phyloP scores from a whole-genome alignment of 2,888 invertebrate species.

The Griposia aprilina region DNA sequence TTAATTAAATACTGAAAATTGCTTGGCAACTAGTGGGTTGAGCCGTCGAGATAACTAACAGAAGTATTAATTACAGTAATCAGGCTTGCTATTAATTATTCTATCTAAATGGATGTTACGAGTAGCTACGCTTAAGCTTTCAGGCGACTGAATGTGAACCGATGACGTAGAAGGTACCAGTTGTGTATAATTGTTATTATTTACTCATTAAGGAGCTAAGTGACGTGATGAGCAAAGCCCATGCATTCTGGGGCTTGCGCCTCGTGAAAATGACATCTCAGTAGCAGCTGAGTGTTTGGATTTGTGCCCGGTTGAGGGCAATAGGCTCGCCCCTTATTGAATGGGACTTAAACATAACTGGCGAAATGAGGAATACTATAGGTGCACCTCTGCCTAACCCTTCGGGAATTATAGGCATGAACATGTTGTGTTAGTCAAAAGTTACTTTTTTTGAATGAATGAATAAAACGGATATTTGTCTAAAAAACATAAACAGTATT shows the following conservation, averaged over 20 bases:
- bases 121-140: slow-evolving; percentile 5
- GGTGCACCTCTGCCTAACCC: too few relatives aligned
- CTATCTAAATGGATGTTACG: slow-evolving; percentile 9
- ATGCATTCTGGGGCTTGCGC: background rate
- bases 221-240: background rate
- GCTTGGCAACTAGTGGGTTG: slow-evolving; percentile 41
- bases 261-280: background rate
- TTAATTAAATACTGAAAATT: slow-evolving; percentile 63
- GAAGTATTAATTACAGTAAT: slow-evolving; percentile 55
- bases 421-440: too few relatives aligned
- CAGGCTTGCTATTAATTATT: slow-evolving; percentile 35
- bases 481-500: background rate
- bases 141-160: background rate
- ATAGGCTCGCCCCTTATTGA: too few relatives aligned
- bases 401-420: too few relatives aligned
- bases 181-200: too few relatives aligned
- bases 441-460: too few relatives aligned
- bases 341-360: too few relatives aligned
- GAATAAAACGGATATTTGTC: background rate
- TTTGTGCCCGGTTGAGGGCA: too few relatives aligned
- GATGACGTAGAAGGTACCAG: background rate
- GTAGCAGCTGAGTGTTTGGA: too few relatives aligned
- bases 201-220: too few relatives aligned
- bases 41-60: slow-evolving; percentile 27
- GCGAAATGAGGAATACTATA: too few relatives aligned